A percentile compares a stretch with the other conserved stretches of the same genome.
phyloP scores from a whole-genome alignment of 2,797 vertebrate species.

The Scomberomorus guttatus region DNA sequence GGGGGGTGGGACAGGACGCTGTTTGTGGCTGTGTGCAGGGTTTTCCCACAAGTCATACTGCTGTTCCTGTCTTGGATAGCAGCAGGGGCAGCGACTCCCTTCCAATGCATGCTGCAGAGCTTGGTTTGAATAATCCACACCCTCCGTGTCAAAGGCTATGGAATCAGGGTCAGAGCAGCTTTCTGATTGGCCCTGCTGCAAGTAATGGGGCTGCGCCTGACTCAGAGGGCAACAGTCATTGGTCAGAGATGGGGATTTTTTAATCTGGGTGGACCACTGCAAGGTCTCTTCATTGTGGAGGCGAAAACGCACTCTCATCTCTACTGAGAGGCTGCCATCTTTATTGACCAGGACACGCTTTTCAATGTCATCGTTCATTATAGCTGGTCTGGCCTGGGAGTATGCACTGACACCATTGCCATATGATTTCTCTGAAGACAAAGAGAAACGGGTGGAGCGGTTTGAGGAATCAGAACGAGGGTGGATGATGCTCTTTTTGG shows the following conservation, averaged over 20 bases:
- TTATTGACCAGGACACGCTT: conserved; percentile 91
- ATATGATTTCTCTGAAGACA: conserved; percentile 88
- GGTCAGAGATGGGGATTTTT: conserved; percentile 81
- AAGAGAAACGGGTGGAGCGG: conserved; percentile 84
- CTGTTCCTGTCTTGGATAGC: conserved; percentile 77
- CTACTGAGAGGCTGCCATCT: conserved; percentile 93
- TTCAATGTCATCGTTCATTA: conserved; percentile 88
- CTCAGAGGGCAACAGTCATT: conserved; percentile 79
- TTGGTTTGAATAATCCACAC: conserved; percentile 79
- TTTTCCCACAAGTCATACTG: conserved; percentile 93
- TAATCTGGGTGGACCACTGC: conserved; percentile 90
- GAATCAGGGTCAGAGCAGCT: conserved; percentile 86
- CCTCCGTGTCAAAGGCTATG: conserved; percentile 81
- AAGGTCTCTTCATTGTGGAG: conserved; percentile 87
- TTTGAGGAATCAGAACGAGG: conserved; percentile 88
- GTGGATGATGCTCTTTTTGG: conserved; percentile 93
- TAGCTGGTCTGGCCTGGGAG: conserved; percentile 63
- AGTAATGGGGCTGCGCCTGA: conserved; percentile 67
- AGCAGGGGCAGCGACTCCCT: conserved; percentile 78
- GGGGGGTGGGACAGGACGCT: conserved; percentile 54
- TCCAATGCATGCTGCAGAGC: conserved; percentile 72
- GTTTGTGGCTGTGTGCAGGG: conserved; percentile 80
- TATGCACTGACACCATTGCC: conserved; percentile 66
- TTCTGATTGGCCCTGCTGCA: conserved; percentile 83
- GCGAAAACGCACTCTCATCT: conserved; percentile 95